phyloP scores from a whole-genome alignment of 2,888 invertebrate species.

The Heliconius aoede region DNA sequence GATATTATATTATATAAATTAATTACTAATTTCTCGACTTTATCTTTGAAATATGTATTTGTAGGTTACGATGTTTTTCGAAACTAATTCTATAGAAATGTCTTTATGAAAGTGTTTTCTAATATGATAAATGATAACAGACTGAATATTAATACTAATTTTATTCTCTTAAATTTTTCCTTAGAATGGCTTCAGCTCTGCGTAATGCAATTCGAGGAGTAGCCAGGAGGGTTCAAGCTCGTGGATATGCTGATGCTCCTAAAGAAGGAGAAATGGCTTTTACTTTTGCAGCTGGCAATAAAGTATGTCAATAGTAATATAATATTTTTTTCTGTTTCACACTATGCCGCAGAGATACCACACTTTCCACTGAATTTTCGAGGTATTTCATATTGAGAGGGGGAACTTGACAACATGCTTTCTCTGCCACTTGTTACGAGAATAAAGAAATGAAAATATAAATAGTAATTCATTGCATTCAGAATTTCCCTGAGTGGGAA shows the following conservation, averaged over 20 bases:
- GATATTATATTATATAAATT: background rate
- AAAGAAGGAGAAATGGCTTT: slow-evolving; percentile 90
- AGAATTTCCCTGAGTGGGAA: too few relatives aligned
- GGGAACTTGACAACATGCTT: too few relatives aligned
- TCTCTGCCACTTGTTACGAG: too few relatives aligned
- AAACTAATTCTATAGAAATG: background rate
- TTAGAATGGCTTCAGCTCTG: slow-evolving; percentile 83
- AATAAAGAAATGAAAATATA: too few relatives aligned
- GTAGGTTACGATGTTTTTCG: background rate
- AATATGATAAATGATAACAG: background rate
- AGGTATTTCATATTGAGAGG: too few relatives aligned
- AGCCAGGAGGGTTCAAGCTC: slow-evolving; percentile 77
- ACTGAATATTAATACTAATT: background rate
- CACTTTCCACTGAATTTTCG: too few relatives aligned
- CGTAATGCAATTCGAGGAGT: slow-evolving; percentile 75
- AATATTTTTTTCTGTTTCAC: too few relatives aligned
- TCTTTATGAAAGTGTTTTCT: background rate
- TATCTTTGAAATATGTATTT: slow-evolving; percentile 1
- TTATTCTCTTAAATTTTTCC: slow-evolving; percentile 13
- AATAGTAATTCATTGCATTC: too few relatives aligned
- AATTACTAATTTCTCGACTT: background rate
- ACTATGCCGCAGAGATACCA: too few relatives aligned
- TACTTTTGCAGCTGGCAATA: slow-evolving; percentile 95
- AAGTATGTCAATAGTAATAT: slow-evolving; percentile 79
- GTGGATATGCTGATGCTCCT: slow-evolving; percentile 87